Evolutionary conservation across 2,888 invertebrate species (phyloP), one percentile per base, ranked within the genome.

Genomic region (Cerastoderma edule): DNA sequence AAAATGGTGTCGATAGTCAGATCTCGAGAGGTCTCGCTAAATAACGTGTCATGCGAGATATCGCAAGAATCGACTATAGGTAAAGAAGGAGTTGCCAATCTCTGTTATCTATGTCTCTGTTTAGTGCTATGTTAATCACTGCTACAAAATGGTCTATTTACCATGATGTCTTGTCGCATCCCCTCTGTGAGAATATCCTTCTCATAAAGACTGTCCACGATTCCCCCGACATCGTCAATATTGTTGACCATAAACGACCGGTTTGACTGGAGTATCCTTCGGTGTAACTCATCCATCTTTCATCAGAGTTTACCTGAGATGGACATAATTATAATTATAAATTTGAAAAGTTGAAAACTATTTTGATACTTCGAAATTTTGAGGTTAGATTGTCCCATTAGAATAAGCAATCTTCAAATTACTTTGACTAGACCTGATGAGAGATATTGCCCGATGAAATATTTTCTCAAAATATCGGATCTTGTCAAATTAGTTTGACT

Each of bases 161-260:
- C 77, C 64, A 66, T 44, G 30, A 77, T 77, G 16, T 77, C 77
- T 35, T 77, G 77, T n/a, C 48, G 32, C 77, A 77, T 77, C 27
- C 27, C 46, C 22, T 66, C 72, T 53, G 77, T 77, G 8, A 77
- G 27, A 27, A 73, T 60, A 16, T 67, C 35, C 22, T 63, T 54
- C 27, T 70, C 69, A 13, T 24, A 19, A 16, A 77, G 72, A 0
- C 16, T 0, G 35, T 73, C 72, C 33, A 39, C 65, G n/a, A 77
- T 64, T 6, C 22, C 28, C 0, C 27, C 64, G 0, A 77, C 28
- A 48, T 77, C 70, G 1, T 35, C 44, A 27, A 77, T 35, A 8
- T 77, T 44, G 4, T 69, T 28, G 0, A 70, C 54, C 4, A 77
- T 30, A 27, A 33, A 66, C 2, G 66, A 30, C 3, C 77, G 63